Percentiles rank a stretch among this genome's conserved stretches.
phyloP scores from a whole-genome alignment of 2,797 vertebrate genomes.

The Chromis chromis region DNA sequence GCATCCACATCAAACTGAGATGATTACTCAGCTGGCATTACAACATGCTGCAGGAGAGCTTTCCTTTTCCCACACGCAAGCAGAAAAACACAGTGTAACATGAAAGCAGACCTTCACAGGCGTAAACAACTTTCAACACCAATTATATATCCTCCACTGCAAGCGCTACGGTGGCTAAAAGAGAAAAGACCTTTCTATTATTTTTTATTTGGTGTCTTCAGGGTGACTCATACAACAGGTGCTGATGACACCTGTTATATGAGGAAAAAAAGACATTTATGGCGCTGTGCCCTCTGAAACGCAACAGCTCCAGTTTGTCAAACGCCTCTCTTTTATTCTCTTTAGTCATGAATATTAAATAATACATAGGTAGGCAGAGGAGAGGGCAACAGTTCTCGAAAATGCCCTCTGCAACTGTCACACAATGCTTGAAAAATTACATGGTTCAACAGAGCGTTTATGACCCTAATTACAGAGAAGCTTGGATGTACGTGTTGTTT shows the following conservation, averaged over 20 bases:
- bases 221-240: slow-evolving; percentile 32
- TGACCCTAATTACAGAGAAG: slow-evolving; percentile 66
- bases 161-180: not conserved
- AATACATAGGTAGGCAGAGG: slow-evolving; percentile 28
- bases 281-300: slow-evolving; percentile 11
- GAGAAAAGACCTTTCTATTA: too few relatives aligned
- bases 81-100: not conserved
- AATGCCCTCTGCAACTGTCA: slow-evolving; percentile 65
- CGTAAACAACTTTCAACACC: not conserved
- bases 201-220: not conserved
- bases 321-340: not conserved
- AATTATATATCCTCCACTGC: not conserved
- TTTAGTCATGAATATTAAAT: slow-evolving; percentile 48
- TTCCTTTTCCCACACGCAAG: too few relatives aligned
- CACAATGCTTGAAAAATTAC: slow-evolving; percentile 64
- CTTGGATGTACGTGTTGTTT: slow-evolving; percentile 40
- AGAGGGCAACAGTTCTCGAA: slow-evolving; percentile 16
- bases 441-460: slow-evolving; percentile 59
- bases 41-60: slow-evolving; percentile 8
- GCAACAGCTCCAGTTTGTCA: slow-evolving; percentile 6
- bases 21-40: slow-evolving; percentile 17
- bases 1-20: slow-evolving; percentile 19
- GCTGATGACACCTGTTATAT: not conserved
- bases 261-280: slow-evolving; percentile 4
- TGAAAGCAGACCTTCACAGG: slow-evolving; percentile 22